Evolutionary conservation across 1,140 invertebrate genomes (phyloP).

Genomic region (Phymastichus coffea): DNA sequence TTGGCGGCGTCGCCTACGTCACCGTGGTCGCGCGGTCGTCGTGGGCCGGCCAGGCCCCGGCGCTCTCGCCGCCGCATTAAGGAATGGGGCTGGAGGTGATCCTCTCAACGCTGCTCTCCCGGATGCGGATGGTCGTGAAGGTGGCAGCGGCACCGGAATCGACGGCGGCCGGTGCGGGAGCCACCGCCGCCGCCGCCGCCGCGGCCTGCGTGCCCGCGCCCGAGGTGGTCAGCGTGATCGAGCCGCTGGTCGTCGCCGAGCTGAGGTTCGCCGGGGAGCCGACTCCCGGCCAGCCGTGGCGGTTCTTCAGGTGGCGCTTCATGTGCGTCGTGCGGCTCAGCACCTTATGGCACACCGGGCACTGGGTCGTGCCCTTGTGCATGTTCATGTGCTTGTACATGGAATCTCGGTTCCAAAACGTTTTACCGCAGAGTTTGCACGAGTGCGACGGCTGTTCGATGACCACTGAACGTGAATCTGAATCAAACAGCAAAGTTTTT

Average conservation of each 20-base stretch:
- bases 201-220: conserved; percentile 7
- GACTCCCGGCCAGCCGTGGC: conserved; percentile 52
- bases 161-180: conserved; percentile 34
- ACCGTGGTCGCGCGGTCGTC: background rate
- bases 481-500: conserved; percentile 58
- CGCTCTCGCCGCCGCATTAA: conserved; percentile 38
- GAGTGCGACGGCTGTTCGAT: conserved; percentile 57
- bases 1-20: no score
- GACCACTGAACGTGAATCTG: conserved; percentile 57
- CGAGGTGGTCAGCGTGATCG: conserved; percentile 30
- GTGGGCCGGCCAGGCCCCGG: background rate
- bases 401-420: conserved; percentile 58
- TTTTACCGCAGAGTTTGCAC: conserved; percentile 59
- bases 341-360: conserved; percentile 57
- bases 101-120: conserved; percentile 55
- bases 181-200: conserved; percentile 30
- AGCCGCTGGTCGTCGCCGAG: conserved; percentile 28
- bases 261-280: conserved; percentile 26
- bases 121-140: conserved; percentile 54
- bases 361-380: conserved; percentile 58
- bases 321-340: conserved; percentile 57
- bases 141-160: conserved; percentile 43
- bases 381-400: conserved; percentile 61
- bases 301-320: conserved; percentile 56
- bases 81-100: conserved; percentile 58